Base-by-base conservation (phyloP, 1,140 invertebrate genomes). In the Caenorhabditis inopinata region DNA sequence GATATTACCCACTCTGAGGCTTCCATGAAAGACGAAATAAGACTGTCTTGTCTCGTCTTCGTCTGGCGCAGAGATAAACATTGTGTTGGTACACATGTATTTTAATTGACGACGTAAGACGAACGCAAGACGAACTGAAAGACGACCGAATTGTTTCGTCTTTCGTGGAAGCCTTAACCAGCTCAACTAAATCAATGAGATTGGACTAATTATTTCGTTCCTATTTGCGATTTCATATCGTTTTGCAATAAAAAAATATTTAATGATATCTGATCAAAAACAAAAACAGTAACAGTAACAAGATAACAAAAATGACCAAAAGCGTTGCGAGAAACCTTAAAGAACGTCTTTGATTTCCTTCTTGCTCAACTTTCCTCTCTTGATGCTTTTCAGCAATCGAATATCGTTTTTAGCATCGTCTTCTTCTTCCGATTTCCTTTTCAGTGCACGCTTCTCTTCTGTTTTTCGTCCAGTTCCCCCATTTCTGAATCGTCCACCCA, bases 361-460 rank as follows among this genome's bases (percentile, higher is more conserved):
- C 45, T 45, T 38, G 38, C 46, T 82, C 23, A 83, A 38, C 23
- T 74, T 58, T 48, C 83, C 83, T 45, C 68, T 77, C 76, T 84
- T 84, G 35, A 84, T 83, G 27, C 75, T 83, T 49, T 82, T 76
- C 74, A 83, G 42, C 16, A 83, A 78, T 27, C 78, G 27, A 9
- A 75, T 35, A 79, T 83, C 82, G 5, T 49, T 35, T 21, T 77
- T 73, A 35, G 75, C 38, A 32, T 84, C 83, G 7, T 78, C 47
- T 21, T 75, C 25, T 38, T 84, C 79, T 18, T 78, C 53, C 14
- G 80, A 25, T 32, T 83, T 83, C 45, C 76, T 79, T 77, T 83
- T 79, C 76, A 76, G n/a, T 3, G 75, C 38, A 58, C n/a, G 14
- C 46, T 62, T 76, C 48, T 62, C 18, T 27, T 48, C 77, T n/a